Base-by-base conservation (phyloP, 2,113 vertebrate genomes). In the Apistogramma diplotaenia region DNA sequence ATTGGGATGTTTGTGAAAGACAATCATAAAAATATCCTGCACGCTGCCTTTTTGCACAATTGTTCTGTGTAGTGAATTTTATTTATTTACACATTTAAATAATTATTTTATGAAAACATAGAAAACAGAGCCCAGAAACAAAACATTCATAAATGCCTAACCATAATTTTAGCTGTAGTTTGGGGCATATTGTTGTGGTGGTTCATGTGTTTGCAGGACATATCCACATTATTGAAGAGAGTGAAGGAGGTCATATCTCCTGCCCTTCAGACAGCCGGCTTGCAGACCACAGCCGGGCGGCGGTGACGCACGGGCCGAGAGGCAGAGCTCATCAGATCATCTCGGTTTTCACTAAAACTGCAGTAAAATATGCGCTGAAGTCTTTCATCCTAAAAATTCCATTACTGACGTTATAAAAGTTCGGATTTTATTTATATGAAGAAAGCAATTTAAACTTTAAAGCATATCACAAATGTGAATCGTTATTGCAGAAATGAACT, bases 381-480 rank as follows among this genome's bases (percentile, higher is more conserved):
- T 55, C 1, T 4, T 72, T 78, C 16, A 78, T 65, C 21, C 27
- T 40, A 29, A 35, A 78, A 1, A 53, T 46, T 81, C 13, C 18
- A 54, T 57, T 57, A 31, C 19, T 7, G 58, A 73, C 37, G 75
- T 75, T 65, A 49, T 0, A 40, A 2, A 29, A 62, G 61, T 65
- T 62, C 40, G 74, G 60, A 54, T 8, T 53, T 61, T 5, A 31
- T 54, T 76, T 70, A 21, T 13, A 31, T 71, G 1, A 21, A 46
- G 1, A 57, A 71, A 70, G 53, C 11, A 0, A 78, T 81, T 71
- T 57, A 57, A 78, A 46, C 8, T 18, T 19, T 11, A 61, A 4
- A 5, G 23, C 65, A 21, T 57, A 79, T 85, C 61, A 76, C n/a
- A 53, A 57, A 65, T 76, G 49, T 46, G 57, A 85, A 85, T 74